phyloP scores from a whole-genome alignment of 2,113 vertebrate genomes.

The Mixornis gularis region DNA sequence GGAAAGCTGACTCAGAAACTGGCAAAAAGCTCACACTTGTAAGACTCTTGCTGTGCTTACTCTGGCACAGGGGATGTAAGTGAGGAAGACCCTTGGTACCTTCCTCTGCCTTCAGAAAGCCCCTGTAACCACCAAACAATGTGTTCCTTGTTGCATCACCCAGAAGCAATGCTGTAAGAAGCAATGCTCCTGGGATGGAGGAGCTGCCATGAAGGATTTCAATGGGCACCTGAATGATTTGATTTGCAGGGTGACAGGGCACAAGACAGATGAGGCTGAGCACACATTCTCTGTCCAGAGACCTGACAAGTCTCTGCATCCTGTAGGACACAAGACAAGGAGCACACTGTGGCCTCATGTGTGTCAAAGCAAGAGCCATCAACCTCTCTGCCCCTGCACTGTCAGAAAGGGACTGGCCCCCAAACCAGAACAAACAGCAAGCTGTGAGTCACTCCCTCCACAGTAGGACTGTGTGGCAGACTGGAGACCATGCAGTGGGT shows the following conservation, averaged over 20 bases:
- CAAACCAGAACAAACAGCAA: neutral
- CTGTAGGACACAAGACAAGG: neutral
- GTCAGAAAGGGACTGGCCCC: neutral
- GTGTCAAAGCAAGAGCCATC: neutral
- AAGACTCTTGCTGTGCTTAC: neutral
- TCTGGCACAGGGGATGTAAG: neutral
- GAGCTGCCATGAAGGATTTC: neutral
- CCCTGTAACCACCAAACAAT: neutral
- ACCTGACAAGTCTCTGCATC: neutral
- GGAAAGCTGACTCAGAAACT: neutral
- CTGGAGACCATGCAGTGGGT: rapidly evolving
- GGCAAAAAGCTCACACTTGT: neutral
- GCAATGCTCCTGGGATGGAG: neutral
- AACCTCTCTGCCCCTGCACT: neutral
- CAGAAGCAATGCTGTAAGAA: neutral
- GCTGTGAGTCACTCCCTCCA: neutral
- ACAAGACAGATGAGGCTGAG: neutral
- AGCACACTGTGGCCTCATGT: rapidly evolving
- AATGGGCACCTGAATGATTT: neutral
- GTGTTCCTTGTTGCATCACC: neutral
- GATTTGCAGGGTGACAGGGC: neutral
- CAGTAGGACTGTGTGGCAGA: neutral
- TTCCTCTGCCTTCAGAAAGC: neutral
- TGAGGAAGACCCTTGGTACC: neutral
- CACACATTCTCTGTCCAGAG: neutral